Evolutionary conservation across 2,113 vertebrate genomes (phyloP).

Genomic region (Ceyx cyanopectus): DNA sequence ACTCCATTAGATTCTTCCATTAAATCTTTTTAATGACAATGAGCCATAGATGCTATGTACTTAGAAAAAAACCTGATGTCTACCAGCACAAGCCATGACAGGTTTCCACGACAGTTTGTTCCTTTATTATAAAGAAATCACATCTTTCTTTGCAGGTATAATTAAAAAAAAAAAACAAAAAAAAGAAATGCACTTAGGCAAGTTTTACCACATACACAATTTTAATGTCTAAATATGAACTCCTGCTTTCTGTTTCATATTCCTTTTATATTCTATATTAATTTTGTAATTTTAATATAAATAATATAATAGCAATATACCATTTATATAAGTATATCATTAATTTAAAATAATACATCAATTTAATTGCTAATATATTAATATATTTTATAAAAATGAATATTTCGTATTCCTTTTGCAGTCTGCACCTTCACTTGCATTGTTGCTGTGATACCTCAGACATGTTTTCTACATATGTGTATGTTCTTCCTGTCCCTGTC

Average conservation of each 20-base stretch:
- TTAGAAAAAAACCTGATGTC: not conserved
- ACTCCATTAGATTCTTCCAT: not conserved
- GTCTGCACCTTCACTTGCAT: not conserved
- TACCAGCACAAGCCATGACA: not conserved
- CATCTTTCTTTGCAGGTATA: not conserved
- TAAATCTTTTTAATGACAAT: not conserved
- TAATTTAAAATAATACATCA: too few species aligned
- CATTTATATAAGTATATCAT: too few species aligned
- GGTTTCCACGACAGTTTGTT: not conserved
- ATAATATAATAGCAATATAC: too few species aligned
- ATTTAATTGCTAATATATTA: too few species aligned
- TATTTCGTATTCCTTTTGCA: too few species aligned
- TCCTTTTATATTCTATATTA: not conserved
- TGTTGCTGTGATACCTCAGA: not conserved
- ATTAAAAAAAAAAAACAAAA: not conserved
- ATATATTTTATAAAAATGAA: too few species aligned
- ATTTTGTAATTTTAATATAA: too few species aligned
- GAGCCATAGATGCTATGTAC: not conserved
- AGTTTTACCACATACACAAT: not conserved
- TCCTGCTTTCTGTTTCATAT: not conserved
- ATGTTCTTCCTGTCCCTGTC: not conserved
- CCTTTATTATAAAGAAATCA: fast-evolving
- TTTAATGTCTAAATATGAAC: not conserved
- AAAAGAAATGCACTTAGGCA: fast-evolving
- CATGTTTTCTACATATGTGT: not conserved